Percentiles rank a stretch among this genome's conserved stretches.
Evolutionary conservation across 2,797 vertebrate species (phyloP).

Genomic region (Sebastes paucispinis): DNA sequence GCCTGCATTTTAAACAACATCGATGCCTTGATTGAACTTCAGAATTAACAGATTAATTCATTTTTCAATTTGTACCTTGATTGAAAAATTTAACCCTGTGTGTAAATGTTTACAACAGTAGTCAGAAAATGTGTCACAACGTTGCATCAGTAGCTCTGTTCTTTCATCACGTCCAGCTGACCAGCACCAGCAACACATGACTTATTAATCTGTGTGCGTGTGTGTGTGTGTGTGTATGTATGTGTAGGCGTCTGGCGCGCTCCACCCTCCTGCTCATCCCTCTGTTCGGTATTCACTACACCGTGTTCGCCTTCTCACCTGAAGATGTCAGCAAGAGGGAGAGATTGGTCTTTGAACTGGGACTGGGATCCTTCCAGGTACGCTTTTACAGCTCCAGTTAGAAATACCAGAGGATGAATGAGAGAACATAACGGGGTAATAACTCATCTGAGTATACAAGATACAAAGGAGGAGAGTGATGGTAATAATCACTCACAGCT

Average conservation of each 20-base stretch:
- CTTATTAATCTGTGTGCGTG: constrained; percentile 26
- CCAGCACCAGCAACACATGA: constrained; percentile 1
- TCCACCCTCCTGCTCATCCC: constrained; percentile 98
- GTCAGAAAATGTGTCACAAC: constrained; percentile 18
- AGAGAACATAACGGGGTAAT: neutral
- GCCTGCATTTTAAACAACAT: neutral
- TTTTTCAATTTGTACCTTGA: neutral
- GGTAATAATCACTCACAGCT: neutral
- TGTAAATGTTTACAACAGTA: neutral
- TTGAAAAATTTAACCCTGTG: neutral
- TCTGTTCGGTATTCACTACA: constrained; percentile 98
- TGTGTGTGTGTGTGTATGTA: constrained; percentile 46
- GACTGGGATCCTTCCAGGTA: constrained; percentile 98
- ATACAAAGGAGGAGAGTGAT: neutral
- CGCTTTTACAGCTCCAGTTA: neutral
- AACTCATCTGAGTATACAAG: neutral
- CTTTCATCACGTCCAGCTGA: constrained; percentile 36
- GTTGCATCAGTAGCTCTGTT: constrained; percentile 53
- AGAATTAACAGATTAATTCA: neutral
- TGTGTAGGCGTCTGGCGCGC: constrained; percentile 91
- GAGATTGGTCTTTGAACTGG: constrained; percentile 95
- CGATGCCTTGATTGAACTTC: neutral
- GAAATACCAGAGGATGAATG: neutral
- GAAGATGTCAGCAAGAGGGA: constrained; percentile 97
- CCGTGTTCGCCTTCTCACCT: constrained; percentile 97